These are phyloP conservation scores for Fregata magnificens DNA, from an alignment of 2,113 vertebrate species.

Conservation along the genomic window DNA sequence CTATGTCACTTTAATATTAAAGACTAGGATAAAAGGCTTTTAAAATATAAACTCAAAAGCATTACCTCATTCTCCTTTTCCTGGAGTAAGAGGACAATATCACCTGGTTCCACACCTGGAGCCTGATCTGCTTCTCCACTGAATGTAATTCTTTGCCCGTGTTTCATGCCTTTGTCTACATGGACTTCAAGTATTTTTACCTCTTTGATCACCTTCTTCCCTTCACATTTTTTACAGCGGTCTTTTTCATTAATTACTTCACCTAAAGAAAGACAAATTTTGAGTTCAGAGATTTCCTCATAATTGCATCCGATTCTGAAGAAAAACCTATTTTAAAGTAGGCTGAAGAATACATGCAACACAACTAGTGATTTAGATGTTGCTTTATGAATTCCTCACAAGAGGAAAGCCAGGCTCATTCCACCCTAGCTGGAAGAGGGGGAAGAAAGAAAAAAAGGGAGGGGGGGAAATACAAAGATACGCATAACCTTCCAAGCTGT, in stretches of 20 bases:
- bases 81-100: slow-evolving; percentile 95
- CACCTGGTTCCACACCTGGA: slow-evolving; percentile 93
- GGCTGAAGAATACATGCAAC: background rate
- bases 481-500: background rate
- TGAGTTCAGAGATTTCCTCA: background rate
- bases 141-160: slow-evolving; percentile 97
- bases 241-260: slow-evolving; percentile 99
- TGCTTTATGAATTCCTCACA: background rate
- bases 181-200: slow-evolving; percentile 98
- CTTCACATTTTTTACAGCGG: slow-evolving; percentile 99
- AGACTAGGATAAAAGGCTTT: background rate
- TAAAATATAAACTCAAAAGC: background rate
- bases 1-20: background rate
- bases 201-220: slow-evolving; percentile 97
- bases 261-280: slow-evolving; percentile 73
- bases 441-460: too few relatives aligned
- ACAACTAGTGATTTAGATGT: background rate
- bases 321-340: background rate
- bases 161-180: slow-evolving; percentile 99
- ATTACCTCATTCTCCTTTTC: slow-evolving; percentile 97
- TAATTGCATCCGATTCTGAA: background rate
- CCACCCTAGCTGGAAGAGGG: background rate
- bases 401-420: background rate
- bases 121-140: slow-evolving; percentile 97
- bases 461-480: background rate